These are phyloP conservation scores for Gallinago stenura DNA, from an alignment of 2,797 vertebrate genomes.

Conservation along the genomic window DNA sequence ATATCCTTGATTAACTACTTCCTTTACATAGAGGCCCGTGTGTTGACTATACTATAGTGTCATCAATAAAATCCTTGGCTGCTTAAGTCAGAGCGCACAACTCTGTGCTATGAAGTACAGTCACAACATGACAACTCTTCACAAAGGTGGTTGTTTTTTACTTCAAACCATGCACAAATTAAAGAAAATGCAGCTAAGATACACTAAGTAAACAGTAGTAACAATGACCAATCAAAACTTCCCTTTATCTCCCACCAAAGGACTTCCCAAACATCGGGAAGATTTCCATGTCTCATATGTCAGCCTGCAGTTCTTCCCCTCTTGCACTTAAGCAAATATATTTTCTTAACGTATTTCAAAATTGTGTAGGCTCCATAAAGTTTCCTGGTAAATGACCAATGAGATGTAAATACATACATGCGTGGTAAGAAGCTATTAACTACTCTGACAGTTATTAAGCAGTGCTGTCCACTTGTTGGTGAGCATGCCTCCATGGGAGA, in stretches of 20 bases:
- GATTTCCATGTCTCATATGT: not conserved
- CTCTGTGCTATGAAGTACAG: not conserved
- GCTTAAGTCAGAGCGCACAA: not conserved
- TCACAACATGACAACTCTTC: not conserved
- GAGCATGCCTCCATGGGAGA: not conserved
- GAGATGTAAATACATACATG: not conserved
- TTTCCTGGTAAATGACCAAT: not conserved
- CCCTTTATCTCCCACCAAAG: not conserved
- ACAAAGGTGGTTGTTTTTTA: not conserved
- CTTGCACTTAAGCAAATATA: not conserved
- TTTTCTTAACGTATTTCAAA: not conserved
- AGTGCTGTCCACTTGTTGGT: not conserved
- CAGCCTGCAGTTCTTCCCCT: not conserved
- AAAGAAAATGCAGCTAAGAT: not conserved
- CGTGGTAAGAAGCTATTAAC: not conserved
- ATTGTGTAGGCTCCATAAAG: not conserved
- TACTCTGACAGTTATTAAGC: not conserved
- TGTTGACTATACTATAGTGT: not conserved
- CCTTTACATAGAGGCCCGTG: not conserved
- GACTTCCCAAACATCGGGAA: not conserved
- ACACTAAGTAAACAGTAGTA: not conserved
- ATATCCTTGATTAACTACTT: slow-evolving; percentile 30
- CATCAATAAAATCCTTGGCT: not conserved
- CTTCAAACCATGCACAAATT: not conserved
- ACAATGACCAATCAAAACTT: not conserved